Evolutionary conservation across 2,797 vertebrate species (phyloP), one percentile per base, ranked within the genome.

Genomic region (Premnoplex brunnescens): DNA sequence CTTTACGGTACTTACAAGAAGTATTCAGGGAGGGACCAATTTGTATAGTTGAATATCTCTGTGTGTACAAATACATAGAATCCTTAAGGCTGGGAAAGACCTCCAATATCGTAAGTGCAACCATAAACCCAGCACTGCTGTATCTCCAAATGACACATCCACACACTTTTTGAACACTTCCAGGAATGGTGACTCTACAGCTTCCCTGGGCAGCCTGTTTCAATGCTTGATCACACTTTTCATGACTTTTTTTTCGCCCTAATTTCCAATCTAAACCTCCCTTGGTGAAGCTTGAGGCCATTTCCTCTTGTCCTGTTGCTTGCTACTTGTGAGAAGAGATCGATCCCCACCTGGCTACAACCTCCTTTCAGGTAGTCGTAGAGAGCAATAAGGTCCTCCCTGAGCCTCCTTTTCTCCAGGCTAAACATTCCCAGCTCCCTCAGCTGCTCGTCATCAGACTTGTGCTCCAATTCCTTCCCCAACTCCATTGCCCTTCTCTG

Each of bases 301-400:
- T 46, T 58, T 44, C 23, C 3, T 58, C 32, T 58, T 20, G 4
- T 58, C 9, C 27, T 56, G 21, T 36, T 9, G 7, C 36, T 20
- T 51, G 15, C 11, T 2, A 1, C 9, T 8, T 27, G 32, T 9
- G 2, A 64, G 43, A 72, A 32, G 51, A 51, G 9, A 4, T 15
- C 0, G 1, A 34, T 3, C 14, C 24, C 12, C 15, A 46, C 4
- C 12, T 5, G 11, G 32, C 51, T 37, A 1, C 22, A 8, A 1
- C 17, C 30, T 62, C 41, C 36, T 49, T 6, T 41, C 49, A 48
- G 21, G 49, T 3, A 22, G 16, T 0, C 41, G 2, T 4, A 34
- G 39, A 44, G 28, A 68, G 24, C 0, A 1, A 2, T 20, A 6
- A 62, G 17, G 5, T 22, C 1, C 2, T 24, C 24, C 34, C 39